Evolutionary conservation across 1,140 invertebrate species (phyloP), one percentile per base, ranked within the genome.

Genomic region (Scaptomyza pallida): DNA sequence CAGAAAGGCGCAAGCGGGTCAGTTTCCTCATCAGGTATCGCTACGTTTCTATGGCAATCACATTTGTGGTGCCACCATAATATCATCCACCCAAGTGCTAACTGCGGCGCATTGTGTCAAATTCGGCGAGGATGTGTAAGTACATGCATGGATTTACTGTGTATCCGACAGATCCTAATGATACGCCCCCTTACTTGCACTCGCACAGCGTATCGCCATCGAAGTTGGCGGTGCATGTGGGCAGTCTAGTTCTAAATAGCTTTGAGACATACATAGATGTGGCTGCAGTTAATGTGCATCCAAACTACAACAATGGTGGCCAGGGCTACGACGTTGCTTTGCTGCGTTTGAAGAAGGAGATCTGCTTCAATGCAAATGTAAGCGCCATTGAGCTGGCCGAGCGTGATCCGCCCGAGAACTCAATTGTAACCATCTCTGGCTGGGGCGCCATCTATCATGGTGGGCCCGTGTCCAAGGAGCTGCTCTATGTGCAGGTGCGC

Each of bases 71-170:
- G 94, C 93, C 33, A 93, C 93, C 8, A 93, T 94, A 4, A 81
- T 94, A 5, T 91, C 90, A 5, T 44, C 71, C 0, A 83, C 89
- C 56, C 93, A 92, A 70, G 89, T 94, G 16, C 74, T 94, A 0
- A 94, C 94, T 0, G 93, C 94, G 3, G 94, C 93, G 44, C 94
- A 94, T 63, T 94, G 94, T 48, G 76, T 89, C 12, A 44, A 59
- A 21, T 48, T 60, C 17, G 77, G 72, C 0, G n/a, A 13, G 0
- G 37, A 43, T 41, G 44, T 70, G 79, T 82, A 41, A 68, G 79
- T 16, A 43, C 15, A 48, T 13, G 1, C n/a, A 26, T 5, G 8
- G 13, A 1, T 19, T 8, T 13, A 9, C 2, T 4, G 3, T n/a
- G 12, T 0, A 1, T 43, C n/a, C 0, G 2, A 35, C 1, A 5